Evolutionary conservation across 2,888 invertebrate genomes (phyloP), one percentile per base, ranked within the genome.

Genomic region (Psylliodes chrysocephalus): DNA sequence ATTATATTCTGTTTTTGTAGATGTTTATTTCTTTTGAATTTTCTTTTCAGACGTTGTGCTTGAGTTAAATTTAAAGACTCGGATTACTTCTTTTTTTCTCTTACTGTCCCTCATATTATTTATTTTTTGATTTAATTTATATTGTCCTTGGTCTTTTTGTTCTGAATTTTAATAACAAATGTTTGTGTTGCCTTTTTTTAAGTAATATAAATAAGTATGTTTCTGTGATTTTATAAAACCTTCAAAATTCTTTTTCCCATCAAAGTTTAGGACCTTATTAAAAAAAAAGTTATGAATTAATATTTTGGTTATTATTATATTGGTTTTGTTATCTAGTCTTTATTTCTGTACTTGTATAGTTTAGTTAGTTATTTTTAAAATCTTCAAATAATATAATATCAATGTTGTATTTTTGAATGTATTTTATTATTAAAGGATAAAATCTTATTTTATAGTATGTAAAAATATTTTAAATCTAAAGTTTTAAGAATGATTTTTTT

Each of bases 321-420:
- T 72, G 70, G 73, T 77, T 59, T 78, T 78, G 78, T 78, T 78
- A 78, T 78, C 78, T 78, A 78, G 78, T 78, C 78, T 76, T 73
- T 78, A 78, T 72, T 73, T 74, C 75, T 73, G 66, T 75, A 73
- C 62, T 71, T 69, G 64, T 70, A 67, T 61, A 68, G 61, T 66
- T 63, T 35, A n/a, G n/a, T n/a, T n/a, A n/a, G n/a, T n/a, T n/a
- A 59, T 38, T 60, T 60, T 52, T 47, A 38, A 60, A 49, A 28
- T 56, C 64, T 52, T 52, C 62, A 40, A 62, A 59, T 56, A 60
- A 55, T 62, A 30, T 47, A 59, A 59, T 49, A 25, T 25, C 14
- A n/a, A 47, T 44, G 12, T 44, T 44, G n/a, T 38, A 38, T 38
- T 10, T 38, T 44, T 44, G 14, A 1, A 44, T 17, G 1, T 49